Evolutionary conservation across 2,113 vertebrate species (phyloP).

Genomic region (Oenanthe oenanthe): DNA sequence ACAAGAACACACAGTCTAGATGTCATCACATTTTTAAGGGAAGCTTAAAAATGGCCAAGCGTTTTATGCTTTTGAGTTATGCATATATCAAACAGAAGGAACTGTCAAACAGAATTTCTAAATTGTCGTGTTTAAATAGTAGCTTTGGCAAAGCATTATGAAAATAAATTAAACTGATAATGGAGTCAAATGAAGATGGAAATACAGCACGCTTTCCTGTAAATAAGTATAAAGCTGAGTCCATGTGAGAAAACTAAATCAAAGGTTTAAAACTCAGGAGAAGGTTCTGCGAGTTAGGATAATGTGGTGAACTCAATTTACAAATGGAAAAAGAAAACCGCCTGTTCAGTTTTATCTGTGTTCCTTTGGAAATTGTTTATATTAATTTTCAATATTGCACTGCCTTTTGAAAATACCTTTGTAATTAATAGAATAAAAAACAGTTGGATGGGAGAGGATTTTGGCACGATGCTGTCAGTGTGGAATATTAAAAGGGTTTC

Average conservation of each 20-base stretch:
- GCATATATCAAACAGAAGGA: conserved; percentile 34
- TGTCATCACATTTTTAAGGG: conserved; percentile 15
- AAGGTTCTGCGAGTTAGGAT: neutral
- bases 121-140: conserved; percentile 36
- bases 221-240: neutral
- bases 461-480: rapidly evolving
- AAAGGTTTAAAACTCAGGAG: neutral
- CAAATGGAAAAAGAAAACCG: neutral
- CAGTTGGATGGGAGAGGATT: neutral
- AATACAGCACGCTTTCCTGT: neutral
- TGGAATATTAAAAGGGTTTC: neutral
- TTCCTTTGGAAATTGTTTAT: neutral
- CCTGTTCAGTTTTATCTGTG: neutral
- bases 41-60: conserved; percentile 34
- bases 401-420: neutral
- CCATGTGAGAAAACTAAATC: neutral
- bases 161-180: conserved; percentile 45
- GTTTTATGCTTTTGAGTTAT: conserved; percentile 43
- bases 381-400: neutral
- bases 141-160: conserved; percentile 19
- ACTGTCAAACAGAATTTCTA: conserved; percentile 42
- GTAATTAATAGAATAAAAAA: neutral
- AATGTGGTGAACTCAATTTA: neutral
- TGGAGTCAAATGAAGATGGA: conserved; percentile 16
- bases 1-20: neutral